Evolutionary conservation across 2,113 vertebrate genomes (phyloP).

Genomic region (Prietella phreatophila): DNA sequence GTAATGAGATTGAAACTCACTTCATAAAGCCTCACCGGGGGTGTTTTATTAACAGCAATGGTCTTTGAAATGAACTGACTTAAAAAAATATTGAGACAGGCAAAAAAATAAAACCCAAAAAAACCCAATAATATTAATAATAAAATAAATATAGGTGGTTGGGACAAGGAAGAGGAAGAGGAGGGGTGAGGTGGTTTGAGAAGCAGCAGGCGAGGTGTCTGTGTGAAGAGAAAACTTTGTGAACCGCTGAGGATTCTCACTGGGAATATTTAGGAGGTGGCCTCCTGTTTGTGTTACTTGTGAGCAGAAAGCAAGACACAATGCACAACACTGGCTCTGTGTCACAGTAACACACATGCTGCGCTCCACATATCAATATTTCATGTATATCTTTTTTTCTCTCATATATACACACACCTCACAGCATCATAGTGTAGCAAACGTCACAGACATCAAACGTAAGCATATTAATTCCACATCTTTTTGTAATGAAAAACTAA

Average conservation of each 20-base stretch:
- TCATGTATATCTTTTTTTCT: neutral
- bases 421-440: no score
- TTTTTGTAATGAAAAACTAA: neutral
- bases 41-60: constrained; percentile 4
- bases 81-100: neutral
- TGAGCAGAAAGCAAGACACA: neutral
- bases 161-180: neutral
- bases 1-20: constrained; percentile 18
- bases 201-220: neutral
- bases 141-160: neutral
- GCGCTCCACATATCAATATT: neutral
- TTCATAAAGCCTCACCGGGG: neutral
- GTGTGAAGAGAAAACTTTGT: neutral
- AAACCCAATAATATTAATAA: neutral
- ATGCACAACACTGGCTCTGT: neutral
- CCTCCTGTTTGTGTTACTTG: constrained; percentile 12
- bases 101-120: neutral
- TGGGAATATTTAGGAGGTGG: neutral
- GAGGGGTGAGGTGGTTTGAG: neutral
- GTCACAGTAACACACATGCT: neutral
- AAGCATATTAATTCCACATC: neutral
- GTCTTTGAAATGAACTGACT: neutral
- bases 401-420: no score
- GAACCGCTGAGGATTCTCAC: neutral
- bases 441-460: no score